Evolutionary conservation across 2,113 vertebrate genomes (phyloP).

Genomic region (Sphaerodactylus townsendi): DNA sequence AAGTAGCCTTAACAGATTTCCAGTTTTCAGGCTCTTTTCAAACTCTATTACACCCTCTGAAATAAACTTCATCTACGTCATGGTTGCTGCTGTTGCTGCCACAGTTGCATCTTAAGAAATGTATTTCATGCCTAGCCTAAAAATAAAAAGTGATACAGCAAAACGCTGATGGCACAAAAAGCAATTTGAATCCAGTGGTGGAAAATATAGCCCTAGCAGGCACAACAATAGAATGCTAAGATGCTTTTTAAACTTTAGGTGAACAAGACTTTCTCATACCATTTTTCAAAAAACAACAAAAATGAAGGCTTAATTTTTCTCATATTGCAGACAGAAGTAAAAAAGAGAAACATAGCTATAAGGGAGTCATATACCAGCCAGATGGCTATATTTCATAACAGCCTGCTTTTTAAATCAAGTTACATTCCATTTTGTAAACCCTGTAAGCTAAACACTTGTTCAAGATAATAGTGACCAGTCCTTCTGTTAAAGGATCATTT

Average conservation of each 20-base stretch:
- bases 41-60: conserved; percentile 65
- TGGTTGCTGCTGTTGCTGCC: conserved; percentile 24
- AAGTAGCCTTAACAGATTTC: conserved; percentile 66
- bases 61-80: conserved; percentile 72
- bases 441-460: not conserved
- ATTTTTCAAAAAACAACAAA: conserved; percentile 65
- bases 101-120: conserved; percentile 58
- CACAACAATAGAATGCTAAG: conserved; percentile 55
- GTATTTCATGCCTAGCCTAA: conserved; percentile 68
- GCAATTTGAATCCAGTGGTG: conserved; percentile 73
- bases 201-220: conserved; percentile 61
- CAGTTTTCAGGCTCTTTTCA: conserved; percentile 61
- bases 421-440: not conserved
- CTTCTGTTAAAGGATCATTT: not conserved
- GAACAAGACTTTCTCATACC: conserved; percentile 51
- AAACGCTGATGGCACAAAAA: conserved; percentile 68
- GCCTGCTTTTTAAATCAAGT: not conserved
- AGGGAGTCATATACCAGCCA: not conserved
- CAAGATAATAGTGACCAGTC: not conserved
- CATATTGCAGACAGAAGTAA: not conserved
- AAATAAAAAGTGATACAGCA: conserved; percentile 64
- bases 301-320: not conserved
- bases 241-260: conserved; percentile 20
- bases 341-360: not conserved
- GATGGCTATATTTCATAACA: not conserved